phyloP scores from a whole-genome alignment of 2,888 invertebrate genomes.

The Drosophila lacicola region DNA sequence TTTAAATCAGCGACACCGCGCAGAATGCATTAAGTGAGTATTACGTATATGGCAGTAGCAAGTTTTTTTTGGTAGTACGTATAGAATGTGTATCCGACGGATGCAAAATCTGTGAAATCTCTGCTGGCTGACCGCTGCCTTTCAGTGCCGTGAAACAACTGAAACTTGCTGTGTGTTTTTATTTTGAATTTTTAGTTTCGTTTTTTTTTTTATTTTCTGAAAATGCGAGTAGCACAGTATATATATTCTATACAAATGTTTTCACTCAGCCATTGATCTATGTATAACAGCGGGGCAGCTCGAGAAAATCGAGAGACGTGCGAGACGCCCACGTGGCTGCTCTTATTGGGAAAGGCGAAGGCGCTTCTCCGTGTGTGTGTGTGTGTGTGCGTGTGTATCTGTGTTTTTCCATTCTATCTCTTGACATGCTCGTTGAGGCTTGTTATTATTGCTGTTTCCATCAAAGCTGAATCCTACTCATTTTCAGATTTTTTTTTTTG shows the following conservation, averaged over 20 bases:
- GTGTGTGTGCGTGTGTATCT: slow-evolving; percentile 3
- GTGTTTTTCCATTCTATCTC: slow-evolving; percentile 38
- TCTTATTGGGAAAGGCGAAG: slow-evolving; percentile 51
- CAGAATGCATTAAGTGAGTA: slow-evolving; percentile 58
- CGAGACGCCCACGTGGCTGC: slow-evolving; percentile 58
- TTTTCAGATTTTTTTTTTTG: slow-evolving; percentile 32
- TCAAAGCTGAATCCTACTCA: slow-evolving; percentile 49
- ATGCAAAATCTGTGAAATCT: slow-evolving; percentile 35
- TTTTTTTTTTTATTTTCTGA: slow-evolving; percentile 46
- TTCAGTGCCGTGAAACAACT: slow-evolving; percentile 70
- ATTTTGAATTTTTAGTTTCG: slow-evolving; percentile 6
- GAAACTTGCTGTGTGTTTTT: slow-evolving; percentile 54
- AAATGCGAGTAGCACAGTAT: slow-evolving; percentile 29
- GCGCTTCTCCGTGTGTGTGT: slow-evolving; percentile 26
- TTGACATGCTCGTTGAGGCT: slow-evolving; percentile 30
- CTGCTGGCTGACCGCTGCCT: slow-evolving; percentile 64
- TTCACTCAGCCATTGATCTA: slow-evolving; percentile 36
- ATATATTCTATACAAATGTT: slow-evolving; percentile 29
- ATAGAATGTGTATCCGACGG: slow-evolving; percentile 31
- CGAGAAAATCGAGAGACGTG: slow-evolving; percentile 59
- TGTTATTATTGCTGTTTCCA: slow-evolving; percentile 19
- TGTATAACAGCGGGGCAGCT: slow-evolving; percentile 12
- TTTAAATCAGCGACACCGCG: slow-evolving; percentile 47
- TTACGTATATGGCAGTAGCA: slow-evolving; percentile 65
- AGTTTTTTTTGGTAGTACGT: slow-evolving; percentile 39